phyloP scores from a whole-genome alignment of 1,140 invertebrate genomes.

The Chrysomallon squamiferum region DNA sequence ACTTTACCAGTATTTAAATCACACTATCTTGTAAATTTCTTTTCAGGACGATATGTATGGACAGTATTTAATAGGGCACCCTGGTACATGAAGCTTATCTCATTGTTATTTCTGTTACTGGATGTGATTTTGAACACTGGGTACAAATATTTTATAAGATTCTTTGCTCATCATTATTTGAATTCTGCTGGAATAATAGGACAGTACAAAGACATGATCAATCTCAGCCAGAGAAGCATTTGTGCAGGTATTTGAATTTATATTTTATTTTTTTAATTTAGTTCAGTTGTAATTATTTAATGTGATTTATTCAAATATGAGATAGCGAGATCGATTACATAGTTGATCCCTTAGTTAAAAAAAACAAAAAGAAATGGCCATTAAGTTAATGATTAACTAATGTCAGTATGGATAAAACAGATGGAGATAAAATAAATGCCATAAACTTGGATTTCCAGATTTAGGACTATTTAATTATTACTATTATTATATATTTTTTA shows the following conservation, averaged over 20 bases:
- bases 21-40: conserved; percentile 53
- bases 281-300: neutral
- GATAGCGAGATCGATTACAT: no score
- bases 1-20: neutral
- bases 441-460: no score
- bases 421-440: no score
- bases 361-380: no score
- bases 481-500: no score
- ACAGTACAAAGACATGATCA: conserved; percentile 48
- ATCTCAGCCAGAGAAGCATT: conserved; percentile 39
- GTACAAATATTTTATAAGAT: conserved; percentile 36
- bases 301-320: no score
- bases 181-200: conserved; percentile 35
- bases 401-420: no score
- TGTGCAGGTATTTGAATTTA: conserved; percentile 40
- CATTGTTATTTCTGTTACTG: conserved; percentile 33
- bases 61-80: conserved; percentile 37
- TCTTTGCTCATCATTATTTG: conserved; percentile 35
- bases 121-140: conserved; percentile 36
- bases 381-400: no score
- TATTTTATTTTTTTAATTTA: neutral
- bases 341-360: no score
- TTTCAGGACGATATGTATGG: conserved; percentile 30
- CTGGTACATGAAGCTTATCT: conserved; percentile 40
- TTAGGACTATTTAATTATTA: no score